A percentile compares a stretch with the other conserved stretches of the same genome.
Evolutionary conservation across 2,797 vertebrate species (phyloP).

Genomic region (Coccyzus lansbergi): DNA sequence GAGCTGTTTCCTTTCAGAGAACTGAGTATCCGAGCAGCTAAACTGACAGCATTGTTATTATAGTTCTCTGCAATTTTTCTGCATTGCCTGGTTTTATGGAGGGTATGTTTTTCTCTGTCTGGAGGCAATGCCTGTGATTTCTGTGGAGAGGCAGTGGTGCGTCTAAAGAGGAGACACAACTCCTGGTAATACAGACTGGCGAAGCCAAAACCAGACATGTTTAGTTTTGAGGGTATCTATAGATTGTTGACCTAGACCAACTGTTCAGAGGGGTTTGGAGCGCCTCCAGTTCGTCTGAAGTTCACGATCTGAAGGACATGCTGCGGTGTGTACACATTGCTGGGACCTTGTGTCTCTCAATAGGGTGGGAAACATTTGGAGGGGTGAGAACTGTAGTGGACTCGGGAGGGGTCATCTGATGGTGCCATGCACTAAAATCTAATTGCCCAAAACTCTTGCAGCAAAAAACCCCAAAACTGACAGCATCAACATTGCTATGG

Average conservation of each 20-base stretch:
- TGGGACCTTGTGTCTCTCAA: not conserved
- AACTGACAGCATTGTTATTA: rapidly evolving
- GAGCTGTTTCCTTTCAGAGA: constrained; percentile 32
- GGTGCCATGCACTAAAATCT: not conserved
- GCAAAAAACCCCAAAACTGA: not conserved
- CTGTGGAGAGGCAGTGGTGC: constrained; percentile 23
- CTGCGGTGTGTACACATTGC: rapidly evolving
- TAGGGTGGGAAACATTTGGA: not conserved
- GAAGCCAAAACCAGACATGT: not conserved
- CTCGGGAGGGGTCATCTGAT: not conserved
- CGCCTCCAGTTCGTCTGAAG: not conserved
- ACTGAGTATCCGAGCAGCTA: not conserved
- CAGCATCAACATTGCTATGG: not conserved
- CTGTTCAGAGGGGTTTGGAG: not conserved
- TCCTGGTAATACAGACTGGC: not conserved
- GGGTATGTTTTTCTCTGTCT: not conserved
- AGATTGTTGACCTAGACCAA: not conserved
- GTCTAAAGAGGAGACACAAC: not conserved
- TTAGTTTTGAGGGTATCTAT: not conserved
- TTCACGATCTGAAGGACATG: not conserved
- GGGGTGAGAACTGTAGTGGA: not conserved
- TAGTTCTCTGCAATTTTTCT: not conserved
- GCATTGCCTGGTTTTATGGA: not conserved
- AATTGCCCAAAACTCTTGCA: not conserved
- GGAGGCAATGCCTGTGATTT: constrained; percentile 13